Base-by-base conservation (phyloP, 2,888 invertebrate species). In the Eupithecia dodoneata region DNA sequence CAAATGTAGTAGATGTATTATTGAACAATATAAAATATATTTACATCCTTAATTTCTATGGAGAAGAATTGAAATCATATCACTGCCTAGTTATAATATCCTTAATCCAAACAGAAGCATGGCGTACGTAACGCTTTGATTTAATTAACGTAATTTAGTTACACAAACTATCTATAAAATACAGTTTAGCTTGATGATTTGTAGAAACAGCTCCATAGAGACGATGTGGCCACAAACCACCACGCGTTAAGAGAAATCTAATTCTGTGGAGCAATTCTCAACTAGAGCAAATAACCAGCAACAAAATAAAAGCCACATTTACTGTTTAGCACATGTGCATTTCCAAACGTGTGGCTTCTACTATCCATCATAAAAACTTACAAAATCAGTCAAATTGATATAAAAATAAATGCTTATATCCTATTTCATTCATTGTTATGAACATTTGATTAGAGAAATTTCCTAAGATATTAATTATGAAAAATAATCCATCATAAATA, bases 1-100 rank as follows among this genome's bases (percentile, higher is more conserved):
- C 66, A 42, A 66, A 18, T 83, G 81, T 87, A 87, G 87, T 81
- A 82, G 82, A 88, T 80, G 75, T 92, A 89, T 81, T 92, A 88
- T 91, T 90, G 87, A 91, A 90, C 89, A 89, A 89, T 90, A 90
- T 88, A 92, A 89, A 91, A 89, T 86, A 88, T 93, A 93, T 92
- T 89, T 92, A 93, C 92, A 93, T 86, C 86, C 87, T 89, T 91
- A 89, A 80, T 78, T 73, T 75, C 70, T 78, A 78, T 41, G 74
- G 55, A 79, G 72, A 81, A 85, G 85, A 81, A 80, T 79, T 78
- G 66, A 84, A 83, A 80, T 83, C 77, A 81, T 81, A 79, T 71
- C 66, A 76, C 75, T 79, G 69, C 74, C 73, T 78, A 79, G 67
- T 52, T 45, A 73, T 63, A 75, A 76, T 65, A 55, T 74, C 18